Percentiles rank a stretch among this genome's conserved stretches.
Evolutionary conservation across 1,140 invertebrate genomes (phyloP).

Genomic region (Drosophila virilis): DNA sequence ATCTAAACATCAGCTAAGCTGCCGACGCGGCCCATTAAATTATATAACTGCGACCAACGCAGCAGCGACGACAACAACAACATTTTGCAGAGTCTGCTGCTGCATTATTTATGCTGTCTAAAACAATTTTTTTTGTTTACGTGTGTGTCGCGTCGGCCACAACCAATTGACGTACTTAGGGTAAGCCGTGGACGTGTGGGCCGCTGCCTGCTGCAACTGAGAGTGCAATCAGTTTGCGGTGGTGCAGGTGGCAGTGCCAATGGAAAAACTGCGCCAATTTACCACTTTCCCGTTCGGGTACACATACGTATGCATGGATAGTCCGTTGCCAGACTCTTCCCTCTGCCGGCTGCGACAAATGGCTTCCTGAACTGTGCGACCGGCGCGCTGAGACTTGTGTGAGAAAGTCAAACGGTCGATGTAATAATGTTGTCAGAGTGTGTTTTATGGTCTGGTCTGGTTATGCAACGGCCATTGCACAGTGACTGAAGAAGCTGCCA

Average conservation of each 20-base stretch:
- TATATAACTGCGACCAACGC: constrained; percentile 62
- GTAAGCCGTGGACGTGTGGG: constrained; percentile 61
- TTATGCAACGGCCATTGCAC: constrained; percentile 56
- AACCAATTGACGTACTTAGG: constrained; percentile 78
- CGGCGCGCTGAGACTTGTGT: constrained; percentile 64
- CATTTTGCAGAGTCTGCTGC: constrained; percentile 18
- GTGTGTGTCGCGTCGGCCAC: constrained; percentile 23
- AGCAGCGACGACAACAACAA: constrained; percentile 24
- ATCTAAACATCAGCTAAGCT: constrained; percentile 53
- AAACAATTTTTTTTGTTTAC: constrained; percentile 52
- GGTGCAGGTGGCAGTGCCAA: constrained; percentile 34
- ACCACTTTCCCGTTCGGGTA: constrained; percentile 53
- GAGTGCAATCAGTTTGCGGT: constrained; percentile 40
- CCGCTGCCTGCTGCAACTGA: constrained; percentile 54
- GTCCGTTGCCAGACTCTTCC: constrained; percentile 7
- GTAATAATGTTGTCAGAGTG: constrained; percentile 76
- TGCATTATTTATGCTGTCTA: constrained; percentile 79
- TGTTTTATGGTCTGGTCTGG: constrained; percentile 73
- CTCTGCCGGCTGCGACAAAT: constrained; percentile 56
- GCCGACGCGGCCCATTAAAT: constrained; percentile 68
- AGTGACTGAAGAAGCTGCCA: background rate
- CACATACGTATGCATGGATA: constrained; percentile 8
- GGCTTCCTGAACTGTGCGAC: constrained; percentile 67
- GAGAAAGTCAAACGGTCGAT: constrained; percentile 70
- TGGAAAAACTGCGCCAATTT: constrained; percentile 65